Conservation (phyloP, 2,797 vertebrate genomes). For the Spinus pinus region DNA sequence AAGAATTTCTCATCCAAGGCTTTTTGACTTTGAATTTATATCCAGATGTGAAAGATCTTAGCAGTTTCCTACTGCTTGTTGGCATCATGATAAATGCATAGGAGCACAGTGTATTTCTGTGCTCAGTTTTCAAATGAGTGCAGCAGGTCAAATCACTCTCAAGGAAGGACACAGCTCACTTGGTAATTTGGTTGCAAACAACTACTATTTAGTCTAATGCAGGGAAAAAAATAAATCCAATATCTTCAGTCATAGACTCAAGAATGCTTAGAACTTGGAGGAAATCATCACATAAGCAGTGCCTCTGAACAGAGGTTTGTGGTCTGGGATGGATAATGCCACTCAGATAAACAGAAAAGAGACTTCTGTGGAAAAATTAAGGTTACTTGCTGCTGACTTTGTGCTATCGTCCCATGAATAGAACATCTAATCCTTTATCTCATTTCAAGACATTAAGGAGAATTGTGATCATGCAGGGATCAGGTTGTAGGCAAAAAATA, state of each 20-base stretch:
- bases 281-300: neutral
- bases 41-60: neutral
- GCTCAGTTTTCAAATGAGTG: neutral
- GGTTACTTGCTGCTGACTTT: neutral
- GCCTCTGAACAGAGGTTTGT: neutral
- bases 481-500: neutral
- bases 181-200: neutral
- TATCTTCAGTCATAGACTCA: neutral
- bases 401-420: neutral
- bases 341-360: rapidly evolving
- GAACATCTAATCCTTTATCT: neutral
- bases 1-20: neutral
- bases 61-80: neutral
- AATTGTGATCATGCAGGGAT: neutral
- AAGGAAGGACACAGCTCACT: neutral
- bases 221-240: neutral
- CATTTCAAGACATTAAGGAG: neutral
- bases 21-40: neutral
- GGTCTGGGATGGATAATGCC: neutral
- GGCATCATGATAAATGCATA: neutral
- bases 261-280: neutral
- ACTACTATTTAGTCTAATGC: neutral
- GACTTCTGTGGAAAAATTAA: neutral
- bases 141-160: neutral
- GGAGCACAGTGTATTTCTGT: neutral